Evolutionary conservation across 2,113 vertebrate species (phyloP).

Genomic region (Platycercus adscitus): DNA sequence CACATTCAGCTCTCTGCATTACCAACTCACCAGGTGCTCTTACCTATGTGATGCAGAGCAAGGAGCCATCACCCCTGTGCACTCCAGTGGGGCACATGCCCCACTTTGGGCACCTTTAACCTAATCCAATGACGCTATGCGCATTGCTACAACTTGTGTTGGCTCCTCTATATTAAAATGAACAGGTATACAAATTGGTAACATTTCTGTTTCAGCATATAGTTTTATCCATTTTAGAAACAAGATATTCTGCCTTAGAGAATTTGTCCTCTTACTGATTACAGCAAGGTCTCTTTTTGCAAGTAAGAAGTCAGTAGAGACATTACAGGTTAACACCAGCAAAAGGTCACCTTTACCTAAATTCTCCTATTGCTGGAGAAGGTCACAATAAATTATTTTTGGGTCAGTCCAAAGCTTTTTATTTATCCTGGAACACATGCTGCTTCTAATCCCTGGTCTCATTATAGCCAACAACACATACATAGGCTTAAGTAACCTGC

Average conservation of each 20-base stretch:
- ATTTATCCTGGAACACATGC: not conserved
- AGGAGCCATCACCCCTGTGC: not conserved
- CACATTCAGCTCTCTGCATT: not conserved
- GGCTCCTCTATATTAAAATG: not conserved
- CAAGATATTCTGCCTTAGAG: not conserved
- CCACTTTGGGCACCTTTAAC: not conserved
- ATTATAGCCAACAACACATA: not conserved
- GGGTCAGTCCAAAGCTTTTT: constrained; percentile 9
- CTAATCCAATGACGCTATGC: not conserved
- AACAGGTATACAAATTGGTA: not conserved
- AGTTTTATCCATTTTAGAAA: not conserved
- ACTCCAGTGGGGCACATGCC: not conserved
- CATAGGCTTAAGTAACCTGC: constrained; percentile 25
- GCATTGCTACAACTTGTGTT: not conserved
- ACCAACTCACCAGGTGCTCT: not conserved
- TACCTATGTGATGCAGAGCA: not conserved
- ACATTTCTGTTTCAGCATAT: not conserved
- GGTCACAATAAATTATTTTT: constrained; percentile 23
- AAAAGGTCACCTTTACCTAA: constrained; percentile 14
- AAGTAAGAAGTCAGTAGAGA: not conserved
- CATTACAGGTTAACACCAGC: not conserved
- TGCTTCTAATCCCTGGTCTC: constrained; percentile 40
- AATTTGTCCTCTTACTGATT: not conserved
- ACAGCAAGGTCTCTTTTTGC: not conserved
- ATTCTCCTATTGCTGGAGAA: not conserved